Base-by-base conservation (phyloP, 2,113 vertebrate species). In the Atlantisia rogersi region DNA sequence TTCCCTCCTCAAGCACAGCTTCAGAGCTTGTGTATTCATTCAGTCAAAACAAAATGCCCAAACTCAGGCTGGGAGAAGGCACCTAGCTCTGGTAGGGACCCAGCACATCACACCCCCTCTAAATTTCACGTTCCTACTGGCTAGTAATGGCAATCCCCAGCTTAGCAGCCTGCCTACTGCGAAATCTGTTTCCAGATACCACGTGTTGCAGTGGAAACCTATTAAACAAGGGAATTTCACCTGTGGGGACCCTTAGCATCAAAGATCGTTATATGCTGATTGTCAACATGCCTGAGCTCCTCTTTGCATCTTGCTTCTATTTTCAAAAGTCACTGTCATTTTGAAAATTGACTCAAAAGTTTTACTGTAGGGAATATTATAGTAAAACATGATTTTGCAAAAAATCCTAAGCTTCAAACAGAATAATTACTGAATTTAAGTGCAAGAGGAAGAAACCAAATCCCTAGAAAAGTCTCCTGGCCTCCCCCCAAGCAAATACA, bases 191-290 rank as follows among this genome's bases (percentile, higher is more conserved):
- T 32, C 65, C 53, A 29, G 13, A 29, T 7, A 59, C 80, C 89
- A n/a, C 3, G 50, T 62, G 93, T 17, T 52, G 24, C 46, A 12
- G 21, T 46, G 28, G 85, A 73, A 94, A 37, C 15, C 21, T 35
- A 40, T 13, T 5, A 15, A 94, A 67, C 17, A 28, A 10, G 17
- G 67, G 37, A 59, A 67, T 59, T 63, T 70, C 73, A 44, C 71
- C 90, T 82, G 53, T 2, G 21, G 79, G 71, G 26, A 58, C 46
- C 74, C 50, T 52, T 18, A 67, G 55, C 79, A 80, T 20, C 82
- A 14, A 8, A 28, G 7, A 39, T 5, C 4, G 0, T 26, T 35
- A 44, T 35, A 40, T 3, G 35, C 26, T 14, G 29, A 48, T 3
- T 65, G 63, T 12, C 86, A 76, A 13, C 19, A 5, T 4, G 37